These are phyloP conservation scores for Rhodophaea formosa DNA, from an alignment of 2,888 invertebrate genomes.

Conservation along the genomic window DNA sequence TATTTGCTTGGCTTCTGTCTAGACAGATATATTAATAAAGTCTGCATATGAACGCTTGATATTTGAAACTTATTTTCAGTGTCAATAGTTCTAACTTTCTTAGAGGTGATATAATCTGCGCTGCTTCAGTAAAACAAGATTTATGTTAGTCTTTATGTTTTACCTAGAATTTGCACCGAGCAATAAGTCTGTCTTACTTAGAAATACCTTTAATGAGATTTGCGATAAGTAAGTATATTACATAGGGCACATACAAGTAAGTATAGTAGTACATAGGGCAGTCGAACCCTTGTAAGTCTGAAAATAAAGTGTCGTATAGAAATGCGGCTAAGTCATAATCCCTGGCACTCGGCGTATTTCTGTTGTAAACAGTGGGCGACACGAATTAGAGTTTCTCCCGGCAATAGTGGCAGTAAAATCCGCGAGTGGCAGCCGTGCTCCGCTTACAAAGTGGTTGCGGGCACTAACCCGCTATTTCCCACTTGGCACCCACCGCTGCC, in stretches of 20 bases:
- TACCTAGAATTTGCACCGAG: too few relatives aligned
- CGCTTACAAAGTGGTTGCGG: conserved; percentile 41
- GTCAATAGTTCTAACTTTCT: neutral
- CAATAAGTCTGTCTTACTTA: neutral
- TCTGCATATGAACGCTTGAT: neutral
- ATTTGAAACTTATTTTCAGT: neutral
- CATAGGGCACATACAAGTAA: neutral
- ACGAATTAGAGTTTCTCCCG: conserved; percentile 39
- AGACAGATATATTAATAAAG: conserved; percentile 8
- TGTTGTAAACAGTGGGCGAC: conserved; percentile 38
- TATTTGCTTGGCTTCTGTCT: conserved; percentile 7
- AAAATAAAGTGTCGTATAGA: conserved; percentile 8
- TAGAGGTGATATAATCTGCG: neutral
- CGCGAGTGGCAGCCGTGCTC: conserved; percentile 39
- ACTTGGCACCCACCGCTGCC: conserved; percentile 23
- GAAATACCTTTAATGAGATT: neutral
- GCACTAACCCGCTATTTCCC: conserved; percentile 37
- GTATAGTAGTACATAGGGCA: too few relatives aligned
- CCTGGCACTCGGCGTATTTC: conserved; percentile 16
- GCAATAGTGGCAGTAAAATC: conserved; percentile 41
- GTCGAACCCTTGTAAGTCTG: conserved; percentile 5
- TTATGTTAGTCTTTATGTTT: too few relatives aligned
- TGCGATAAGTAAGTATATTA: neutral
- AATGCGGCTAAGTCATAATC: conserved; percentile 16
- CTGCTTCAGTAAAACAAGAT: neutral